These are phyloP conservation scores for Eleginops maclovinus DNA, from an alignment of 2,113 vertebrate genomes.

Conservation along the genomic window DNA sequence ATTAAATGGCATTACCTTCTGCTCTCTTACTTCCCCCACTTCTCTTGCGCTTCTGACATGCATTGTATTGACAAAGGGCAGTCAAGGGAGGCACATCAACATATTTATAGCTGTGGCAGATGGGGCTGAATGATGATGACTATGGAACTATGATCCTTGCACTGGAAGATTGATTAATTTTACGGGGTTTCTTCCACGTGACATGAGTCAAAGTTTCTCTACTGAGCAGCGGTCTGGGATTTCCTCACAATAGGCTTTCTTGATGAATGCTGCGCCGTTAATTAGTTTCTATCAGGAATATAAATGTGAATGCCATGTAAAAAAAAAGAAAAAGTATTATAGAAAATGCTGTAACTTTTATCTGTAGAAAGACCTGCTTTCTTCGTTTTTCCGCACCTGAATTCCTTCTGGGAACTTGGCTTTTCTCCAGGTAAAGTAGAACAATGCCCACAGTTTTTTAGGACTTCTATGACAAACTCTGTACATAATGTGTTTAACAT, in stretches of 20 bases:
- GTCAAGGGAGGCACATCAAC: slow-evolving; percentile 33
- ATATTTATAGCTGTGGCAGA: slow-evolving; percentile 47
- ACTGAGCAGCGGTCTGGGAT: slow-evolving; percentile 51
- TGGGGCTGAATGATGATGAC: slow-evolving; percentile 44
- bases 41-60: slow-evolving; percentile 50
- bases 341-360: slow-evolving; percentile 32
- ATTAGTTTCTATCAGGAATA: slow-evolving; percentile 22
- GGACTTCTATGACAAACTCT: slow-evolving; percentile 15
- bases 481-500: slow-evolving; percentile 19
- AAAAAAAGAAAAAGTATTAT: neutral
- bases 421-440: slow-evolving; percentile 48
- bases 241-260: neutral
- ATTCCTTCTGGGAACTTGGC: slow-evolving; percentile 56
- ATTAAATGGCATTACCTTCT: slow-evolving; percentile 85
- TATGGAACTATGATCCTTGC: slow-evolving; percentile 83
- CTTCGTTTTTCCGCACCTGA: slow-evolving; percentile 50
- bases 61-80: slow-evolving; percentile 50
- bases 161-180: slow-evolving; percentile 80
- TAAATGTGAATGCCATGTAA: slow-evolving; percentile 13
- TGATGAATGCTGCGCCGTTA: neutral
- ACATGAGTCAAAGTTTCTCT: slow-evolving; percentile 84
- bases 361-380: slow-evolving; percentile 32
- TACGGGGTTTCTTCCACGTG: slow-evolving; percentile 82
- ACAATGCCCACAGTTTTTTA: slow-evolving; percentile 38
- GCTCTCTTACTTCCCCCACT: slow-evolving; percentile 60